phyloP scores from a whole-genome alignment of 2,888 invertebrate genomes.

The Ophion costatus region DNA sequence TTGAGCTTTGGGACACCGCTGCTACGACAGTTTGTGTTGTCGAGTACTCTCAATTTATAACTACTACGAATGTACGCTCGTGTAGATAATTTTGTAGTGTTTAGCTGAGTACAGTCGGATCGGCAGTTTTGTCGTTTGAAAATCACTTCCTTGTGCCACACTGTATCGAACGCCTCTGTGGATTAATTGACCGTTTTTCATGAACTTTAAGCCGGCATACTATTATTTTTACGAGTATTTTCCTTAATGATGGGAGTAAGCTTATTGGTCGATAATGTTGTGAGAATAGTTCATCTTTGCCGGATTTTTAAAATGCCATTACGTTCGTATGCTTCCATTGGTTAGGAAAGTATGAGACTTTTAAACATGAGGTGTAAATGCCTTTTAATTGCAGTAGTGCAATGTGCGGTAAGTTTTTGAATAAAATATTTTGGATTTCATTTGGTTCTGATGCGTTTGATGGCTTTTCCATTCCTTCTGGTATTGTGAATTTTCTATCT shows the following conservation, averaged over 20 bases:
- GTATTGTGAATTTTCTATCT: too few relatives aligned
- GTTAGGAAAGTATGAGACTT: constrained; percentile 5
- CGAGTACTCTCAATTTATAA: too few relatives aligned
- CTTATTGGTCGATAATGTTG: constrained; percentile 37
- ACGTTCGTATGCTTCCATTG: constrained; percentile 18
- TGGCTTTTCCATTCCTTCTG: not conserved
- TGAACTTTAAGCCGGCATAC: not conserved
- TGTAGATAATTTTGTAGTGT: too few relatives aligned
- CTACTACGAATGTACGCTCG: too few relatives aligned
- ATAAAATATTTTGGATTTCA: constrained; percentile 37
- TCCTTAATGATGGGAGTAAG: not conserved
- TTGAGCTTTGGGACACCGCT: too few relatives aligned
- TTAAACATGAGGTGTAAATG: constrained; percentile 10
- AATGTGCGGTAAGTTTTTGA: constrained; percentile 25
- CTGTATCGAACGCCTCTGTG: constrained; percentile 2
- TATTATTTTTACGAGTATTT: constrained; percentile 6
- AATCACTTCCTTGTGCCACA: not conserved
- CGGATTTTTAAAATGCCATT: not conserved
- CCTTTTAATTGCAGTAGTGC: not conserved
- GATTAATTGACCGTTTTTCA: constrained; percentile 12
- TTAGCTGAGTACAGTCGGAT: too few relatives aligned
- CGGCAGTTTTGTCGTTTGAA: too few relatives aligned
- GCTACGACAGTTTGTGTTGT: too few relatives aligned
- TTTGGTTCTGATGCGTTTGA: constrained; percentile 35
- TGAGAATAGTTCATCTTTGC: not conserved